Base-by-base conservation (phyloP, 2,797 vertebrate genomes). In the Danio tinwini region DNA sequence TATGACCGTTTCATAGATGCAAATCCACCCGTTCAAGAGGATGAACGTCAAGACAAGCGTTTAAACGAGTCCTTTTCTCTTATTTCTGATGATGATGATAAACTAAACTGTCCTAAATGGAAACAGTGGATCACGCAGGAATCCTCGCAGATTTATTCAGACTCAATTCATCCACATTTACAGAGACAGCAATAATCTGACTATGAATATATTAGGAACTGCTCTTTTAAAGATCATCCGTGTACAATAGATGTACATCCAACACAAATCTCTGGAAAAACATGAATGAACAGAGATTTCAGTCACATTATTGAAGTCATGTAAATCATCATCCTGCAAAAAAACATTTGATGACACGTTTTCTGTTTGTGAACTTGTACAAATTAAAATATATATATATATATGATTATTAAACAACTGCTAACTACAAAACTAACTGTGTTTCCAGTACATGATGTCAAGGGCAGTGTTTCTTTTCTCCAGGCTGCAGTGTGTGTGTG, bases 361-460 rank as follows among this genome's bases (percentile, higher is more conserved):
- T 61, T 78, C 62, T 78, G 64, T 70, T 70, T 69, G 76, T 78
- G 64, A 69, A 74, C 55, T 74, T 74, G 72, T 74, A 74, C 5
- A 78, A 78, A 71, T 29, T 42, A 62, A 78, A 29, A 58, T 52
- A 52, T 52, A 52, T 29, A 14, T 29, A 14, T 21, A 40, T 50
- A 62, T 55, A 79, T 64, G 55, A 69, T 52, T 64, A 49, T 58
- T 67, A 68, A 68, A 76, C 45, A 44, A 65, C 42, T 58, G 74
- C 52, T 49, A 67, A 40, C 9, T 65, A 58, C 40, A 72, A 65
- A 56, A 76, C 65, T 8, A 44, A 9, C 40, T 64, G 63, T 14
- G 3, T 62, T 50, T 49, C 6, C 3, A 49, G 29, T 29, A 4
- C 59, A 8, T 37, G 7, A 19, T 37, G 70, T 44, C 29, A 29